Conservation (phyloP, 2,113 vertebrate species). For the Mionectes macconnelli region DNA sequence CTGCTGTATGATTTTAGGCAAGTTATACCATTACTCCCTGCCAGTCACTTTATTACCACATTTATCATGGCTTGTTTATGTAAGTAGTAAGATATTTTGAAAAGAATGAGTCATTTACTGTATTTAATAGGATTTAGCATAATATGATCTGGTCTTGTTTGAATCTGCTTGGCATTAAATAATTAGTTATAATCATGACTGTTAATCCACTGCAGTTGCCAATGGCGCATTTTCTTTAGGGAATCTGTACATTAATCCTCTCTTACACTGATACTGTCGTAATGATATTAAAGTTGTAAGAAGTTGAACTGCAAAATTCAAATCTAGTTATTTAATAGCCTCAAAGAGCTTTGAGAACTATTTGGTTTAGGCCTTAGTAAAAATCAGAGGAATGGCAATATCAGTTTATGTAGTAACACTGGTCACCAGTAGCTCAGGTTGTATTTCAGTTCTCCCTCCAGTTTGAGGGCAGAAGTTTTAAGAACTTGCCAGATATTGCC, state of each 20-base stretch:
- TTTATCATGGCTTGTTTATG: not conserved
- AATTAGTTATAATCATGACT: constrained; percentile 4
- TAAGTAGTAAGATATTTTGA: not conserved
- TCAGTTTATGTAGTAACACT: not conserved
- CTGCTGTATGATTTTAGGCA: not conserved
- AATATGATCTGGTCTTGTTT: not conserved
- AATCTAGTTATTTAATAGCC: not conserved
- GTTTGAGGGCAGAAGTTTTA: not conserved
- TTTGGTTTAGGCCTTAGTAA: not conserved
- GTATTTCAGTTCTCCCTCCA: not conserved
- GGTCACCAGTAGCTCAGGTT: not conserved
- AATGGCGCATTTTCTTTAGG: not conserved
- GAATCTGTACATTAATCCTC: constrained; percentile 31
- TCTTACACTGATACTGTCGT: not conserved
- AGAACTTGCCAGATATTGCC: not conserved
- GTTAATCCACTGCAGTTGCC: not conserved
- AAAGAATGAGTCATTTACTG: not conserved
- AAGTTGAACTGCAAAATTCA: constrained; percentile 14
- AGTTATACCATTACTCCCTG: not conserved
- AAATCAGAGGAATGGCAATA: not conserved
- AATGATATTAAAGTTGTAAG: constrained; percentile 18
- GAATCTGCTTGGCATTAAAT: constrained; percentile 3
- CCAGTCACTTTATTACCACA: not conserved
- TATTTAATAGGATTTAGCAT: constrained; percentile 29
- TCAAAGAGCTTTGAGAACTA: not conserved